Base-by-base conservation (phyloP, 2,113 vertebrate genomes). In the Tupaia tana region DNA sequence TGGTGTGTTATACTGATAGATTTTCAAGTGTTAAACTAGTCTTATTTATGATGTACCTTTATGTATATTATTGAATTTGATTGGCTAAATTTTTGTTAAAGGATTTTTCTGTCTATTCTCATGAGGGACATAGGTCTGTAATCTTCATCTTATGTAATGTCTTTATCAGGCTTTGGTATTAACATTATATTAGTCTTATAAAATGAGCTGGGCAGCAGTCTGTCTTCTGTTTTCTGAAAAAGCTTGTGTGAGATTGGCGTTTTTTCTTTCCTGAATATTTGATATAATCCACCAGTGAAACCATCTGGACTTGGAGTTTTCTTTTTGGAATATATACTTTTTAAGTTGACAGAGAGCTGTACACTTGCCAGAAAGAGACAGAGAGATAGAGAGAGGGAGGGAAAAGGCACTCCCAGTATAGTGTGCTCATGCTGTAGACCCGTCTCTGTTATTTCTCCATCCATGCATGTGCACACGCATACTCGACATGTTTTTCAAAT, bases 191-290 rank as follows among this genome's bases (percentile, higher is more conserved):
- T 77, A 70, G 29, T 10, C 63, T 88, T 70, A 10, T 58, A 74
- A 83, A 75, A n/a, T 71, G 71, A 89, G 19, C 52, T 93, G 73
- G n/a, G 43, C n/a, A 59, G 9, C 86, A 9, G 67, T 80, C 67
- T 15, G 29, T 67, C 58, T n/a, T 84, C 31, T 93, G 7, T 73
- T 85, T 92, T 59, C 27, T 87, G 61, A 86, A 91, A 63, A 77
- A 63, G 22, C 71, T 25, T 71, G 61, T 82, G 24, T 71, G 59
- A n/a, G 29, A 19, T 61, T 81, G 25, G 12, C 71, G 6, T 80
- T 61, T 77, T 56, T 88, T 92, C 8, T 34, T 74, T 89, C 52
- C 69, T 80, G 52, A 86, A 81, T 61, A 52, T 78, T 92, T 87
- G 19, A 31, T 90, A 54, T 10, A 85, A 78, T 85, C 59, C 0